These are phyloP conservation scores for Archegozetes longisetosus DNA, from an alignment of 1,140 invertebrate species.

Conservation along the genomic window DNA sequence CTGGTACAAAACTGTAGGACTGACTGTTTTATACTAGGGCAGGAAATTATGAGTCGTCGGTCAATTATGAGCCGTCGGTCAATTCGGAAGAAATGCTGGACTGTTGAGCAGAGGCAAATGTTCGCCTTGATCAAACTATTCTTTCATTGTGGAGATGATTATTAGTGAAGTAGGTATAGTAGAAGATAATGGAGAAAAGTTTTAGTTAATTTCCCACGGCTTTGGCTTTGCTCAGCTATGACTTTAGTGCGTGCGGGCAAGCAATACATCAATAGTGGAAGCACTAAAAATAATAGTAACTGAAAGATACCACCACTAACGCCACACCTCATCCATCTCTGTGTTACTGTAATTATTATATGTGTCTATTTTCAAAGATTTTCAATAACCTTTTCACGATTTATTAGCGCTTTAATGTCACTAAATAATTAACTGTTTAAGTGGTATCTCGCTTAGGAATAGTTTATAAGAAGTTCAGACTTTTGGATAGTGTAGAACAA, in stretches of 20 bases:
- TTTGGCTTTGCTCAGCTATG: not conserved
- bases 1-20: not conserved
- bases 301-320: not conserved
- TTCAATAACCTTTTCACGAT: too few species aligned
- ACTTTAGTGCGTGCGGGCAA: not conserved
- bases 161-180: not conserved
- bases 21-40: not conserved
- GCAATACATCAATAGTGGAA: not conserved
- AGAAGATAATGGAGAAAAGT: not conserved
- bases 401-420: too few species aligned
- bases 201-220: not conserved
- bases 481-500: too few species aligned
- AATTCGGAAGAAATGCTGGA: not conserved
- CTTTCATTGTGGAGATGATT: not conserved
- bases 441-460: too few species aligned
- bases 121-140: not conserved
- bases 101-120: not conserved
- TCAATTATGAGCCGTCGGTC: not conserved
- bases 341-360: not conserved
- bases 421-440: too few species aligned
- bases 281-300: not conserved
- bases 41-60: not conserved
- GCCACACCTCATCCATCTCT: not conserved
- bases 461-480: too few species aligned
- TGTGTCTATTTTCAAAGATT: not conserved